Percentiles rank a stretch among this genome's conserved stretches.
phyloP scores from a whole-genome alignment of 2,797 vertebrate genomes.

The Malacoraja senta region DNA sequence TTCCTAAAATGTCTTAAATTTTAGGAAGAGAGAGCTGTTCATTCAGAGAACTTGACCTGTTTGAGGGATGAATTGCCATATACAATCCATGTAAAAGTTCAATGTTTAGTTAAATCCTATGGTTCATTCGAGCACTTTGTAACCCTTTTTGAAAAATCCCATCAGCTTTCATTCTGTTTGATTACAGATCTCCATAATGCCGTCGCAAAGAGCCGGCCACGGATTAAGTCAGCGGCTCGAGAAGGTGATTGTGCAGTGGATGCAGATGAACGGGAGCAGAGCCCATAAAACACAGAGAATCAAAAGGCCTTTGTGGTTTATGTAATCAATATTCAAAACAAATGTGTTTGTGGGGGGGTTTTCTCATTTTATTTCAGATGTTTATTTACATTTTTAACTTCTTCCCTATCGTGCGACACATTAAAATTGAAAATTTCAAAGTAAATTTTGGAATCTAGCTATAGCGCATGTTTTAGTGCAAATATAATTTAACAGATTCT shows the following conservation, averaged over 20 bases:
- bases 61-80: too few relatives aligned
- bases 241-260: not conserved
- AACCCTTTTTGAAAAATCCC: not conserved
- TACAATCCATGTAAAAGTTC: not conserved
- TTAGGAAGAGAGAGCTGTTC: not conserved
- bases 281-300: not conserved
- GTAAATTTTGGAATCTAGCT: not conserved
- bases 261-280: slow-evolving; percentile 9
- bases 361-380: not conserved
- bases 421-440: not conserved
- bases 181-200: slow-evolving; percentile 39
- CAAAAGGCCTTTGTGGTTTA: not conserved
- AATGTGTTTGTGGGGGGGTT: not conserved
- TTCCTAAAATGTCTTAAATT: too few relatives aligned
- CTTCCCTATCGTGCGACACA: not conserved
- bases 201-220: slow-evolving; percentile 27
- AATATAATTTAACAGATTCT: slow-evolving; percentile 14
- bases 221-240: slow-evolving; percentile 30
- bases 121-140: not conserved
- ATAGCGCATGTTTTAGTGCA: not conserved
- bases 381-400: not conserved
- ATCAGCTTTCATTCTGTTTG: slow-evolving; percentile 27
- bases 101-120: not conserved
- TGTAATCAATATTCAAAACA: not conserved
- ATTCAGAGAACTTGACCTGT: too few relatives aligned